phyloP scores from a whole-genome alignment of 2,888 invertebrate genomes.

The Drepana falcataria region DNA sequence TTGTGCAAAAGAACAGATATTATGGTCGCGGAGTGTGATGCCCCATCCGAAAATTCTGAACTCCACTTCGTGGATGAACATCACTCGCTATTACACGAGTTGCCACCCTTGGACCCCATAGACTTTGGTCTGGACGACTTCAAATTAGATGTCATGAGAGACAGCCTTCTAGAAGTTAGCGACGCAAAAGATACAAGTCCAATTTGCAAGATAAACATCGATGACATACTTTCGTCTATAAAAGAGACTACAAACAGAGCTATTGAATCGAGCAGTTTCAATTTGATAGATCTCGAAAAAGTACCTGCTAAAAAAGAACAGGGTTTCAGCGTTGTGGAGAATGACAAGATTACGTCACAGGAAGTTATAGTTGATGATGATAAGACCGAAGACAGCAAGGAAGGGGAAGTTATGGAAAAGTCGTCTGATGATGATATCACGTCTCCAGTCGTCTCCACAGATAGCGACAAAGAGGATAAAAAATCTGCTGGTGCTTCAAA shows the following conservation, averaged over 20 bases:
- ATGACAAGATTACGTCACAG: conserved; percentile 59
- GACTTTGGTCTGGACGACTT: conserved; percentile 68
- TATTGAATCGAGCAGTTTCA: conserved; percentile 60
- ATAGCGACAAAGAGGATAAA: conserved; percentile 77
- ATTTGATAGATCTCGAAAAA: conserved; percentile 65
- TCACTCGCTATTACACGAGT: conserved; percentile 52
- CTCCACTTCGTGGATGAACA: conserved; percentile 71
- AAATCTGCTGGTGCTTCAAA: conserved; percentile 55
- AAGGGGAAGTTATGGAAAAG: conserved; percentile 65
- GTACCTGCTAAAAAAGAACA: conserved; percentile 56
- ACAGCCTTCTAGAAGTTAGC: conserved; percentile 58
- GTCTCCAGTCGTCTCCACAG: conserved; percentile 71
- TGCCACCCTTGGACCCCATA: conserved; percentile 59
- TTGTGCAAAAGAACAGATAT: conserved; percentile 70
- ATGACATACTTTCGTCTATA: conserved; percentile 64
- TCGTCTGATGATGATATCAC: conserved; percentile 79
- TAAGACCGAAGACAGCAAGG: conserved; percentile 40
- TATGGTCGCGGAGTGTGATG: conserved; percentile 70
- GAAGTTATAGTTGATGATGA: conserved; percentile 63
- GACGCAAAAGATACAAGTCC: conserved; percentile 57
- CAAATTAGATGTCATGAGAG: conserved; percentile 66
- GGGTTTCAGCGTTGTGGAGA: conserved; percentile 63
- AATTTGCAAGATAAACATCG: conserved; percentile 69
- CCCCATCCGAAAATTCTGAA: conserved; percentile 59
- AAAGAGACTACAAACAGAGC: conserved; percentile 54